Evolutionary conservation across 1,140 invertebrate species (phyloP).

Genomic region (Nasonia vitripennis): DNA sequence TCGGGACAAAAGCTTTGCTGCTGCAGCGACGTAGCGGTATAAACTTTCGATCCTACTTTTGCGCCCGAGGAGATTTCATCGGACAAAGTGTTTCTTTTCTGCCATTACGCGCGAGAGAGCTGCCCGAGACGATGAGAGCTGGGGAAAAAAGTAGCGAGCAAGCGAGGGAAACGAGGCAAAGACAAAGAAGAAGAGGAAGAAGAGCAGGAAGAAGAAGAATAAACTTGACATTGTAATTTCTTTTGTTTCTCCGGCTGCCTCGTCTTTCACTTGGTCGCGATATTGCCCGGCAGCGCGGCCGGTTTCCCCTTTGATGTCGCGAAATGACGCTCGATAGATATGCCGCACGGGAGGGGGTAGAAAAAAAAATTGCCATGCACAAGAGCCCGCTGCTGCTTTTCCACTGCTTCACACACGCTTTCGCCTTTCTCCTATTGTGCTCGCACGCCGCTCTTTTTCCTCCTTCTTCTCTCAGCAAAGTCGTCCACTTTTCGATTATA

Average conservation of each 20-base stretch:
- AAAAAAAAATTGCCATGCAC: neutral
- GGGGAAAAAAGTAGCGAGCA: neutral
- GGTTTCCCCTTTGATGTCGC: neutral
- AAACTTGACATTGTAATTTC: slow-evolving; percentile 4
- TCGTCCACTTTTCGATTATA: neutral
- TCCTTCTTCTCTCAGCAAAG: neutral
- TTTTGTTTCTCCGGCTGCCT: neutral
- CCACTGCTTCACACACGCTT: neutral
- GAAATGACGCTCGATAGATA: neutral
- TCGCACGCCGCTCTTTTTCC: neutral
- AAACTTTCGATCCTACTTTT: slow-evolving; percentile 11
- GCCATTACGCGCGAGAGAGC: neutral
- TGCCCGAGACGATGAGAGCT: neutral
- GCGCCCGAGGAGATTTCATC: neutral
- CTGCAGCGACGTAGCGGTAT: neutral
- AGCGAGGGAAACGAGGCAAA: neutral
- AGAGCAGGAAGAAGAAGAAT: neutral
- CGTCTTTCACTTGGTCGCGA: neutral
- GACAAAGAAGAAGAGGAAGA: neutral
- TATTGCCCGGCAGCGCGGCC: neutral
- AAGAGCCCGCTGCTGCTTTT: too few relatives aligned
- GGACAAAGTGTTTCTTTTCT: neutral
- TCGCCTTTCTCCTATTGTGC: neutral
- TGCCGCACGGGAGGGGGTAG: too few relatives aligned
- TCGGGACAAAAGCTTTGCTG: neutral